Evolutionary conservation across 2,888 invertebrate species (phyloP).

Genomic region (Odontothrips loti): DNA sequence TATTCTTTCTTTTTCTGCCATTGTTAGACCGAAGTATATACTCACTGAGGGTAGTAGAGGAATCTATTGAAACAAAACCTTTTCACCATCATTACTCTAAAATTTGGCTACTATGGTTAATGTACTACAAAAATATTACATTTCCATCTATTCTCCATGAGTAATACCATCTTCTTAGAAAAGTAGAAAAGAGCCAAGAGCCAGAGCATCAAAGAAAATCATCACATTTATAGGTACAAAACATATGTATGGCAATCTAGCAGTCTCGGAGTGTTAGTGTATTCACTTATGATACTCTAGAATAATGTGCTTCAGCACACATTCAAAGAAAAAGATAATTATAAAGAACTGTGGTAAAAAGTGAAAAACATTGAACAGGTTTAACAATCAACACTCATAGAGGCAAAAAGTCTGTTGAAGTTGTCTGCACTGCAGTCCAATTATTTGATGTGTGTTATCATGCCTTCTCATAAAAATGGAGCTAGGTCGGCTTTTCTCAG

Average conservation of each 20-base stretch:
- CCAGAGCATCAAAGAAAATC: constrained; percentile 4
- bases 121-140: background rate
- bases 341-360: background rate
- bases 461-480: too few species aligned
- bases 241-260: constrained; percentile 11
- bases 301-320: background rate
- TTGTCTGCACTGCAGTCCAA: background rate
- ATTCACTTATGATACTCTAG: background rate
- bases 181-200: constrained; percentile 13
- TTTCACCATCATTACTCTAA: background rate
- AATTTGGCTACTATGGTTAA: background rate
- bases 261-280: constrained; percentile 19
- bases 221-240: constrained; percentile 8
- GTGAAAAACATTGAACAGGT: background rate
- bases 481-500: too few species aligned
- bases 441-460: background rate
- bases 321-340: background rate
- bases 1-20: background rate
- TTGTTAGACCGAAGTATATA: background rate
- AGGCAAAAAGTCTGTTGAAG: background rate
- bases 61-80: background rate
- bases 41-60: background rate
- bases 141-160: background rate
- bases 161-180: background rate
- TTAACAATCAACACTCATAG: background rate